Percentiles rank a stretch among this genome's conserved stretches.
These are phyloP conservation scores for Platichthys stellatus DNA, from an alignment of 2,113 vertebrate species.

Conservation along the genomic window DNA sequence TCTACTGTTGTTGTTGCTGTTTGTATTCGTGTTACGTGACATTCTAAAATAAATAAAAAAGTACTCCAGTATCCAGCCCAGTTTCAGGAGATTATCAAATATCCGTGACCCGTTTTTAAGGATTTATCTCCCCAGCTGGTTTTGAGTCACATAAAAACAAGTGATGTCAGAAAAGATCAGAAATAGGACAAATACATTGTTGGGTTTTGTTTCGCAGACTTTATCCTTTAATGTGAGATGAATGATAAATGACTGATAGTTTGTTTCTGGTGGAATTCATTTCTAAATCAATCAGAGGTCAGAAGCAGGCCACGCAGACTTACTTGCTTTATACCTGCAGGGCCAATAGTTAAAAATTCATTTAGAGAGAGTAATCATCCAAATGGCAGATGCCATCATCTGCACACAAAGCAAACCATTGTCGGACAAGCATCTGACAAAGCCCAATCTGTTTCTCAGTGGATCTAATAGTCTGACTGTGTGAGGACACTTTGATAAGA, in stretches of 20 bases:
- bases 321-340: background rate
- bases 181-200: background rate
- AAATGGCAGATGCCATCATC: constrained; percentile 41
- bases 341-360: constrained; percentile 10
- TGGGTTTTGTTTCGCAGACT: background rate
- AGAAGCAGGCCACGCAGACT: background rate
- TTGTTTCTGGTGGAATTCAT: background rate
- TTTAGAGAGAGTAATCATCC: background rate
- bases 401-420: constrained; percentile 20
- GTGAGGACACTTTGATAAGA: constrained; percentile 7
- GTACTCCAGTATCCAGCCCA: background rate
- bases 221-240: background rate
- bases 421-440: constrained; percentile 20
- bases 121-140: background rate
- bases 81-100: background rate
- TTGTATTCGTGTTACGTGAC: background rate
- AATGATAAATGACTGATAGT: background rate
- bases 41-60: background rate
- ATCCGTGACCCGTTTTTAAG: background rate
- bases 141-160: background rate
- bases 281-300: constrained; percentile 19
- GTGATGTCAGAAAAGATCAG: background rate
- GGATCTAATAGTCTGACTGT: background rate
- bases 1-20: too few relatives aligned
- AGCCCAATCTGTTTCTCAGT: constrained; percentile 18